A percentile compares a stretch with the other conserved stretches of the same genome.
Evolutionary conservation across 2,797 vertebrate genomes (phyloP).

Genomic region (Brotula barbata): DNA sequence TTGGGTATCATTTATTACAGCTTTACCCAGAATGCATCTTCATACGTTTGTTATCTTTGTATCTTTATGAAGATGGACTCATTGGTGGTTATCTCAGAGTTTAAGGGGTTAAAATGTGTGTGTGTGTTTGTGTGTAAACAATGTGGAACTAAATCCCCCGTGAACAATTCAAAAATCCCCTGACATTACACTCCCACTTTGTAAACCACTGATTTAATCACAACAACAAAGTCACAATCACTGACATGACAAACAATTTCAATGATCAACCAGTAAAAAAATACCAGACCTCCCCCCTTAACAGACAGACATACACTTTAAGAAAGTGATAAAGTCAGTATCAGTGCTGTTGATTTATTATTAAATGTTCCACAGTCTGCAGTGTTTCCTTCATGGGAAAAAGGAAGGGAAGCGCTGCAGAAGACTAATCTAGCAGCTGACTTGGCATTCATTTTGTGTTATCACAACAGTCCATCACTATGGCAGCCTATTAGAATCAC

Average conservation of each 20-base stretch:
- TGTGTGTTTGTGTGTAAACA: too few relatives aligned
- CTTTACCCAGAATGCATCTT: too few relatives aligned
- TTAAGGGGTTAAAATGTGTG: too few relatives aligned
- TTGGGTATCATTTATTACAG: too few relatives aligned
- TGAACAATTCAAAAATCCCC: too few relatives aligned
- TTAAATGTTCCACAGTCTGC: conserved; percentile 9
- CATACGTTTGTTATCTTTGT: too few relatives aligned
- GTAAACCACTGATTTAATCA: conserved; percentile 15
- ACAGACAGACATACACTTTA: conserved; percentile 3
- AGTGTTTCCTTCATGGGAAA: conserved; percentile 13
- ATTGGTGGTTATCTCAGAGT: too few relatives aligned
- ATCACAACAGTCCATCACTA: conserved; percentile 38
- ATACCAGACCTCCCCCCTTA: background rate
- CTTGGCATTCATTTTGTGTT: conserved; percentile 24
- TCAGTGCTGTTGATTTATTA: conserved; percentile 11
- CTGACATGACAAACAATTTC: background rate
- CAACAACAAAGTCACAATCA: background rate
- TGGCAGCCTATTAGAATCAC: conserved; percentile 55
- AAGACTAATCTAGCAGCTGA: conserved; percentile 36
- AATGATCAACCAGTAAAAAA: conserved; percentile 27
- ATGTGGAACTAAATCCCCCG: too few relatives aligned
- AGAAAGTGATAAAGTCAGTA: background rate
- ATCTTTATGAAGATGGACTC: too few relatives aligned
- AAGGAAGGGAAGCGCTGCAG: conserved; percentile 15
- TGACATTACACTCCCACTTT: too few relatives aligned